These are phyloP conservation scores for Arremon aurantiirostris DNA, from an alignment of 2,797 vertebrate species.

Conservation along the genomic window DNA sequence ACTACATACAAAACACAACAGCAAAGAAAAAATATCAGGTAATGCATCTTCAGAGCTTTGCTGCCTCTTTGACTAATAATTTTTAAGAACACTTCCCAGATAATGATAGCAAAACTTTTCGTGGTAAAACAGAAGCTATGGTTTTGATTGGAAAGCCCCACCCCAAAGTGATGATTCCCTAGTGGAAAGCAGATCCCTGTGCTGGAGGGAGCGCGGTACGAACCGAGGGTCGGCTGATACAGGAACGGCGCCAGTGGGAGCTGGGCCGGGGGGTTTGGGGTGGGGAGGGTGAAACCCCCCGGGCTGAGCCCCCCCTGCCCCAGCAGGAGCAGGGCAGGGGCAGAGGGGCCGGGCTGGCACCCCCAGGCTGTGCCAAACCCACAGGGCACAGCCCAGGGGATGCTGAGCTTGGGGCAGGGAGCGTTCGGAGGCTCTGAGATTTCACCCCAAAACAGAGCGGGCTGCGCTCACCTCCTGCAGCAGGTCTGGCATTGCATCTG, in stretches of 20 bases:
- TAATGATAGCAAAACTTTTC: conserved; percentile 80
- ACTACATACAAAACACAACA: conserved; percentile 93
- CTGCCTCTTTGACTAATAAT: conserved; percentile 76
- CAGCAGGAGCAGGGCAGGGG: background rate
- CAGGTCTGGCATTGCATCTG: conserved; percentile 1
- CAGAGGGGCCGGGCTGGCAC: background rate
- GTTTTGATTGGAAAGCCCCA: conserved; percentile 2
- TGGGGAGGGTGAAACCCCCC: background rate
- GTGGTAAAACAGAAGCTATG: conserved; percentile 66
- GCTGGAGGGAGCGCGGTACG: conserved; percentile 19
- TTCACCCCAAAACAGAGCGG: background rate
- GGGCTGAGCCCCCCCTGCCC: background rate
- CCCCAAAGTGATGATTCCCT: background rate
- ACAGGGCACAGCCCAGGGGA: background rate
- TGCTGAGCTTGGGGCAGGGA: background rate
- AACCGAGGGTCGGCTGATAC: conserved; percentile 31
- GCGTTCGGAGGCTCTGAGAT: background rate
- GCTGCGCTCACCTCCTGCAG: background rate
- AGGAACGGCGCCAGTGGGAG: conserved; percentile 1
- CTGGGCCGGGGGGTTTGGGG: background rate
- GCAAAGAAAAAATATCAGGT: conserved; percentile 86
- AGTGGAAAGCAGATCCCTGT: conserved; percentile 63
- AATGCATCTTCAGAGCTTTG: conserved; percentile 84
- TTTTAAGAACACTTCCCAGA: conserved; percentile 83
- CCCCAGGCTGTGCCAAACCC: background rate